Conservation (phyloP, 2,113 vertebrate genomes). For the Uria lomvia region DNA sequence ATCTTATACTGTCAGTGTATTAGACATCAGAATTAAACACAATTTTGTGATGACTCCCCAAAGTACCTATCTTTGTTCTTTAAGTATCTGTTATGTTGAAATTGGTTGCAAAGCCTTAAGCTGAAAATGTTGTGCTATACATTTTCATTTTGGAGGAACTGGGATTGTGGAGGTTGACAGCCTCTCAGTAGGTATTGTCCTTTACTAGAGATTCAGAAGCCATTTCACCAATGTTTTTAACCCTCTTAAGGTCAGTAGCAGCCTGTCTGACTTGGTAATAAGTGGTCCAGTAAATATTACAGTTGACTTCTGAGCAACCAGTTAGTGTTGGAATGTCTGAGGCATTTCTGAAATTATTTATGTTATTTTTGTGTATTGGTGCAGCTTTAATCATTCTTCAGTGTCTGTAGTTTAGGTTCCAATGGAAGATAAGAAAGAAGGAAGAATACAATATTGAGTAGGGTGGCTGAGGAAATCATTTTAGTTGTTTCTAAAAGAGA, state of each 20-base stretch:
- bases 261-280: neutral
- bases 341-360: neutral
- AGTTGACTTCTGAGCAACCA: neutral
- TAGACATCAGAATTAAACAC: neutral
- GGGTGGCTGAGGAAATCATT: neutral
- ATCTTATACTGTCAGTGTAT: neutral
- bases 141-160: neutral
- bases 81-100: neutral
- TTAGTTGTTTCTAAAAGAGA: neutral
- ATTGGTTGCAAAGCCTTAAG: neutral
- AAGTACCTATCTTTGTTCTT: neutral
- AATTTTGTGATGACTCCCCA: neutral
- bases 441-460: neutral
- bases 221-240: neutral
- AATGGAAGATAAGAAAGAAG: neutral
- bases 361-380: neutral
- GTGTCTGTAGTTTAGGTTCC: neutral
- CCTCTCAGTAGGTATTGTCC: neutral
- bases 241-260: neutral
- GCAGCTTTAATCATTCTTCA: neutral
- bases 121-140: neutral
- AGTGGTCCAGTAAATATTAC: neutral
- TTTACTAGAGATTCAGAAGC: neutral
- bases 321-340: neutral
- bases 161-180: neutral